Conservation (phyloP, 2,113 vertebrate species). For the Nicator chloris region DNA sequence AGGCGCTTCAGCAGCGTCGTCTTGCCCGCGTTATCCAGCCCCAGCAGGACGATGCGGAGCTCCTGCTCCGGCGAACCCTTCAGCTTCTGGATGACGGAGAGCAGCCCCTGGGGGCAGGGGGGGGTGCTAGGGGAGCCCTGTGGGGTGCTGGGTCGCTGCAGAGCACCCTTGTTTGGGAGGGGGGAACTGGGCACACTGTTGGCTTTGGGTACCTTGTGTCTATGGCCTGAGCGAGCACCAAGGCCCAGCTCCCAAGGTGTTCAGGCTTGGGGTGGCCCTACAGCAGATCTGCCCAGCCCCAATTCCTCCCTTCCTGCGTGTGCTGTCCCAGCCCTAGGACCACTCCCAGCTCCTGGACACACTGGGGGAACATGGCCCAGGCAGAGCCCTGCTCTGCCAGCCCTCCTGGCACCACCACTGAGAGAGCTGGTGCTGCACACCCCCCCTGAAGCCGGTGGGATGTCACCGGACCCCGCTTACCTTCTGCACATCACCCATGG, state of each 20-base stretch:
- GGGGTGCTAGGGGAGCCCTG: background rate
- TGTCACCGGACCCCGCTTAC: constrained; percentile 37
- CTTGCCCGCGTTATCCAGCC: constrained; percentile 86
- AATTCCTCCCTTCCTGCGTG: rapidly evolving
- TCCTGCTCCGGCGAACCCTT: constrained; percentile 80
- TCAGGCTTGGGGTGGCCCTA: background rate
- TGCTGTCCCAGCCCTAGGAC: background rate
- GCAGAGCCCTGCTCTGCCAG: background rate
- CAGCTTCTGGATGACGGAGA: constrained; percentile 84
- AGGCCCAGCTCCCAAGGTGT: background rate
- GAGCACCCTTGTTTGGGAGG: background rate
- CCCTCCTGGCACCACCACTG: rapidly evolving
- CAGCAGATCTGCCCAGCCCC: background rate
- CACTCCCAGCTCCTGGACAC: background rate
- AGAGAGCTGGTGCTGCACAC: background rate
- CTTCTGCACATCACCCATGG: constrained; percentile 87
- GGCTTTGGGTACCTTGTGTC: background rate
- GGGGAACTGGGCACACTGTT: background rate
- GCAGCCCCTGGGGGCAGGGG: constrained; percentile 77
- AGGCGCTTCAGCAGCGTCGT: constrained; percentile 84
- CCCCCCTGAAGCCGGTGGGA: background rate
- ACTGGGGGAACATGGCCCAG: background rate
- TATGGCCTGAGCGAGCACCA: rapidly evolving
- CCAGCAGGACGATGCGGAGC: constrained; percentile 84
- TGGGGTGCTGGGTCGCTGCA: rapidly evolving